Conservation (phyloP, 2,113 vertebrate genomes). For the Paratilapia polleni region DNA sequence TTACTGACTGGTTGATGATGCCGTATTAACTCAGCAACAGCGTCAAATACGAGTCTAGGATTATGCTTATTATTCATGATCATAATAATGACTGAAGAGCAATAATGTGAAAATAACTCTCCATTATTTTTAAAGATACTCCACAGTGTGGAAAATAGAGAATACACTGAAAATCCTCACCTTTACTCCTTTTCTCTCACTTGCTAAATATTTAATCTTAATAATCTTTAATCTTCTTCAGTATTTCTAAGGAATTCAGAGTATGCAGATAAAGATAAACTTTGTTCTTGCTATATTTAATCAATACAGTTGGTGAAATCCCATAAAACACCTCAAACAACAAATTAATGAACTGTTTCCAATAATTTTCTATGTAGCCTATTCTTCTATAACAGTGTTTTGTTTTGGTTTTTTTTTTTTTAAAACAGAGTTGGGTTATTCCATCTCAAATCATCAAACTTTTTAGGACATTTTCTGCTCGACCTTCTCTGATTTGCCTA, state of each 20-base stretch:
- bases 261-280: background rate
- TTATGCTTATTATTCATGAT: too few species aligned
- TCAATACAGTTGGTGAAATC: background rate
- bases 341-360: too few species aligned
- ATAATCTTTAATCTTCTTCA: fast-evolving
- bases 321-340: too few species aligned
- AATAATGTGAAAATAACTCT: background rate
- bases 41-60: too few species aligned
- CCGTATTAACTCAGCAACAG: too few species aligned
- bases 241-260: background rate
- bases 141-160: background rate
- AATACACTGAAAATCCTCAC: background rate
- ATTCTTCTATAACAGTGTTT: background rate
- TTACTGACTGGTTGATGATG: too few species aligned
- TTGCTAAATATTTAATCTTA: background rate
- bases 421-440: too few species aligned
- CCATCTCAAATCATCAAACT: too few species aligned
- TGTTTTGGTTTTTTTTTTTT: background rate
- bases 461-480: too few species aligned
- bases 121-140: background rate
- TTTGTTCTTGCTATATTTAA: background rate
- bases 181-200: background rate
- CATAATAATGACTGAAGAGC: background rate
- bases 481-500: too few species aligned
- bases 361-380: background rate